These are phyloP conservation scores for Drosophila arizonae DNA, from an alignment of 1,140 invertebrate genomes.

Conservation along the genomic window DNA sequence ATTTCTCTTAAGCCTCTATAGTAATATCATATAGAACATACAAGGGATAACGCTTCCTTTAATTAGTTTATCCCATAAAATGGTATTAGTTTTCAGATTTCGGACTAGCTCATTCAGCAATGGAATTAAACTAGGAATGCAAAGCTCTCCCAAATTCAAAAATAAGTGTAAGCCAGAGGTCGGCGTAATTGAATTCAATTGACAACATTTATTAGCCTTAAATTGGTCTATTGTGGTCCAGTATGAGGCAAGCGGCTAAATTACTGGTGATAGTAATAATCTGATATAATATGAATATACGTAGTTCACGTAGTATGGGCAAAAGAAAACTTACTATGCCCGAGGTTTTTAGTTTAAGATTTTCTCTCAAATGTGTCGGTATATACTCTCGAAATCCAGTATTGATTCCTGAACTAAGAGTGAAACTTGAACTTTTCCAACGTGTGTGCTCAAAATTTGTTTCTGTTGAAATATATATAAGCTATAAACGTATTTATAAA, in stretches of 20 bases:
- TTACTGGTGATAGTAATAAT: not conserved
- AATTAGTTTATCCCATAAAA: too few relatives aligned
- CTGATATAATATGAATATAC: not conserved
- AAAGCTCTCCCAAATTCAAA: not conserved
- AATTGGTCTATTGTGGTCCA: slow-evolving; percentile 11
- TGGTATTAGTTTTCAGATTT: too few relatives aligned
- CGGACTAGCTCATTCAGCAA: too few relatives aligned
- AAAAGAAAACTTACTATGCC: not conserved
- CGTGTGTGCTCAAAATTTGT: too few relatives aligned
- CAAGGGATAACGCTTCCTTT: too few relatives aligned
- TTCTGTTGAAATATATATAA: too few relatives aligned
- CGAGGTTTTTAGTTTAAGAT: not conserved
- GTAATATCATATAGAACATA: too few relatives aligned
- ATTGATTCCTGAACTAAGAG: not conserved
- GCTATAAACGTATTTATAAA: too few relatives aligned
- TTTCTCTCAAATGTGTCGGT: slow-evolving; percentile 13
- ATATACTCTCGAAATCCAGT: not conserved
- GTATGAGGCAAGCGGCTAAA: not conserved
- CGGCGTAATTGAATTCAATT: slow-evolving; percentile 11
- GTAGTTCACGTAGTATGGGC: not conserved
- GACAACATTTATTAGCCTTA: not conserved
- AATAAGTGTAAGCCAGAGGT: not conserved
- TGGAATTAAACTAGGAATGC: too few relatives aligned
- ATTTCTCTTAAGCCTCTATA: too few relatives aligned
- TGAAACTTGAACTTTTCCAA: not conserved